Percentiles rank a stretch among this genome's conserved stretches.
Conservation (phyloP, 2,797 vertebrate species). For the Graptemys geographica region DNA sequence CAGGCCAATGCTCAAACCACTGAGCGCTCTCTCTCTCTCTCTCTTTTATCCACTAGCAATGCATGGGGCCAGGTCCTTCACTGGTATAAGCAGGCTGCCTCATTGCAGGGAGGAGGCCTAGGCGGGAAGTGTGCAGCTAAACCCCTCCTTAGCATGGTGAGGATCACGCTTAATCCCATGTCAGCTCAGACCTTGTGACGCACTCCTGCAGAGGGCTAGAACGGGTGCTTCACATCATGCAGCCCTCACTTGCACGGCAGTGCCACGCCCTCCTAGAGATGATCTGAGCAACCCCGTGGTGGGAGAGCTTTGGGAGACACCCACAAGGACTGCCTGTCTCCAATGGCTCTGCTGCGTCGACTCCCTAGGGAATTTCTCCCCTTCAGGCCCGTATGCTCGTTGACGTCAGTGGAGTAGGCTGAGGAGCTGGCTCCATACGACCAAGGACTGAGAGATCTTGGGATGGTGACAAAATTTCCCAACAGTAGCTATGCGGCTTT, state of each 20-base stretch:
- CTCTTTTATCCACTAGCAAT: background rate
- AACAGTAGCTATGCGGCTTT: slow-evolving; percentile 63
- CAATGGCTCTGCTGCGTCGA: background rate
- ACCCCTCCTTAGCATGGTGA: background rate
- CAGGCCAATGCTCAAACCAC: too few relatives aligned
- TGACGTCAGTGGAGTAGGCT: background rate
- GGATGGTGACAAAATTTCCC: slow-evolving; percentile 24
- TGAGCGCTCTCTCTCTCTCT: too few relatives aligned
- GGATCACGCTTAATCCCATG: background rate
- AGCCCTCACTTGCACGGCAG: background rate
- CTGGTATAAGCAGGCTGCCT: background rate
- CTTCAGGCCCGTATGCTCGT: background rate
- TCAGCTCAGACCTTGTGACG: background rate
- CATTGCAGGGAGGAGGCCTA: background rate
- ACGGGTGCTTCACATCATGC: background rate
- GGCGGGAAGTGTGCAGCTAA: background rate
- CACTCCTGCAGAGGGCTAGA: background rate
- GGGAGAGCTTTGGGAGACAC: background rate
- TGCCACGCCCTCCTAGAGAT: background rate
- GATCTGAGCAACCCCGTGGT: background rate
- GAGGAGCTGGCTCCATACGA: background rate
- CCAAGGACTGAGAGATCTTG: slow-evolving; percentile 25
- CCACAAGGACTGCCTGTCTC: background rate
- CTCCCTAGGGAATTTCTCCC: slow-evolving; percentile 56
- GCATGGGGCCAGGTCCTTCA: background rate